Evolutionary conservation across 2,797 vertebrate genomes (phyloP), one percentile per base, ranked within the genome.

Genomic region (Leptatherina wallacei): DNA sequence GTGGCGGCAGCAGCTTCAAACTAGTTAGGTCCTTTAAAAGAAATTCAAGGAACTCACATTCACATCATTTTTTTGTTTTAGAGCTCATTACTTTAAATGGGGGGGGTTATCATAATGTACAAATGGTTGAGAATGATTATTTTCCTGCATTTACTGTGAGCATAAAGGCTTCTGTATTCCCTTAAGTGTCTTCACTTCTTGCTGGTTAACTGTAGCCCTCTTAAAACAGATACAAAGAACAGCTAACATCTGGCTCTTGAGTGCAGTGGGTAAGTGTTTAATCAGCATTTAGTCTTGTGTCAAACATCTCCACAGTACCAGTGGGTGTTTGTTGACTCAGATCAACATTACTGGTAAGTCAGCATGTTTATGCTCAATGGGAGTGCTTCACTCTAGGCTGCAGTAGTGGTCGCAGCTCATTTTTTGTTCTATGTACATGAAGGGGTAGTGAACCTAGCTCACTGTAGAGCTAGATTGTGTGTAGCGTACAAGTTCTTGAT

Each of bases 91-190:
- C 8, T 47, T 27, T 49, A 33, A 67, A 52, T 40, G 38, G 13
- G 24, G n/a, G 40, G 44, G 13, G 24, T 14, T 32, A 13, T 69
- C 22, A 49, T 13, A 16, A 20, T 30, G 51, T 51, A 29, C 47
- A 44, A 14, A 6, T 16, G 56, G 36, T 40, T 36, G 30, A 63
- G 75, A 73, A 51, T 40, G 27, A 62, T 18, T 38, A 22, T 22
- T 54, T 13, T 1, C 44, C 32, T 42, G 55, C 36, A 29, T 59
- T 65, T 44, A 40, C n/a, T 56, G 54, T 24, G 30, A 72, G 61
- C 3, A 63, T 20, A 65, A 69, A 77, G 30, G 62, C 30, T 40
- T 29, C 24, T 57, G 40, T 60, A 44, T 61, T 78, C 52, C 60
- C 33, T 10, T 16, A 42, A 54, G 61, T 27, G 30, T 49, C 57